Conservation (phyloP, 2,888 invertebrate species). For the Drosophila basisetae region DNA sequence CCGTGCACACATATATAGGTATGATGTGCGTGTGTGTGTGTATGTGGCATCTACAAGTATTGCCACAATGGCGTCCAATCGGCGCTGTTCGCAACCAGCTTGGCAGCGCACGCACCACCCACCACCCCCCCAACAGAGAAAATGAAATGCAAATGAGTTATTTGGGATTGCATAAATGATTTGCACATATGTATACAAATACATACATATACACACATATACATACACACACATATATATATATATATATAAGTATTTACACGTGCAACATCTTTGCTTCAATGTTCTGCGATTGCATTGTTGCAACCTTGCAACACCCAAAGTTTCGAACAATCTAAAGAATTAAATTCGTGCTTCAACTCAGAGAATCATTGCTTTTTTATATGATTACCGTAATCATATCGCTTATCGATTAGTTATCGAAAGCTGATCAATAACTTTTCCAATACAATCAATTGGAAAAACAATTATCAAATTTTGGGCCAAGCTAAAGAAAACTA, state of each 20-base stretch:
- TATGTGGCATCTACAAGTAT: conserved; percentile 45
- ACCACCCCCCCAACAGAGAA: conserved; percentile 9
- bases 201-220: background rate
- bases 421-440: background rate
- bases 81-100: conserved; percentile 50
- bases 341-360: background rate
- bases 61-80: conserved; percentile 73
- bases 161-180: conserved; percentile 23
- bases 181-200: background rate
- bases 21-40: conserved; percentile 1
- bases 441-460: background rate
- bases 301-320: background rate
- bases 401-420: background rate
- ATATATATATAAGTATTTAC: background rate
- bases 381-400: background rate
- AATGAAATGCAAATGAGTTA: conserved; percentile 22
- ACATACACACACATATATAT: background rate
- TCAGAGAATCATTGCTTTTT: background rate
- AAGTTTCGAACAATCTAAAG: background rate
- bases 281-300: background rate
- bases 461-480: background rate
- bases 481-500: background rate
- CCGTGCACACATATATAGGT: conserved; percentile 2
- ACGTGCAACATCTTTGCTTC: conserved; percentile 1
- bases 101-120: conserved; percentile 23